A percentile compares a stretch with the other conserved stretches of the same genome.
Conservation (phyloP, 1,140 invertebrate species). For the Heliconius melpomene region DNA sequence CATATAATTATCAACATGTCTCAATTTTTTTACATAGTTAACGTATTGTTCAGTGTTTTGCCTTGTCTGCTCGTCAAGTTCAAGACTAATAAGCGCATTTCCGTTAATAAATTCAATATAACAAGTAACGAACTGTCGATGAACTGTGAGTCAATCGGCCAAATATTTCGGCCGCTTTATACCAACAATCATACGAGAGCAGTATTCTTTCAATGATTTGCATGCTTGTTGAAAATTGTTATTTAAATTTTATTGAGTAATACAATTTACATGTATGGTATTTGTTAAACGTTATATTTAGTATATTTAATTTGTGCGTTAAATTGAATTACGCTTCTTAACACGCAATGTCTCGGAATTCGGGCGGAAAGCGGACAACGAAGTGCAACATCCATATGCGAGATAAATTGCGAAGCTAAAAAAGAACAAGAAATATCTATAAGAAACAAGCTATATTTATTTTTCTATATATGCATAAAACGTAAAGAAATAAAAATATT, state of each 20-base stretch:
- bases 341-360: no score
- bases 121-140: slow-evolving; percentile 20
- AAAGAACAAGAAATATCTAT: no score
- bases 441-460: background rate
- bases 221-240: slow-evolving; percentile 19
- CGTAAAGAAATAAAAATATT: background rate
- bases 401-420: no score
- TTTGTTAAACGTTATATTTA: background rate
- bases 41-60: background rate
- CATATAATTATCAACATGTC: background rate
- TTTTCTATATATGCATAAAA: background rate
- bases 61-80: background rate
- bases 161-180: slow-evolving; percentile 22
- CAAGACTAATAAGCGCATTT: slow-evolving; percentile 13
- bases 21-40: background rate
- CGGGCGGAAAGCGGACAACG: no score
- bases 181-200: slow-evolving; percentile 22
- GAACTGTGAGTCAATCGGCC: slow-evolving; percentile 25
- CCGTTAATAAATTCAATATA: slow-evolving; percentile 14
- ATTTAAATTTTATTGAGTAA: background rate
- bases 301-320: no score
- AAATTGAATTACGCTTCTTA: no score
- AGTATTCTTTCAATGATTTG: slow-evolving; percentile 26
- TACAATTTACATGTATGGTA: background rate
- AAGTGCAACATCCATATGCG: no score